phyloP scores from a whole-genome alignment of 2,888 invertebrate genomes.

The Liposcelis brunnea region DNA sequence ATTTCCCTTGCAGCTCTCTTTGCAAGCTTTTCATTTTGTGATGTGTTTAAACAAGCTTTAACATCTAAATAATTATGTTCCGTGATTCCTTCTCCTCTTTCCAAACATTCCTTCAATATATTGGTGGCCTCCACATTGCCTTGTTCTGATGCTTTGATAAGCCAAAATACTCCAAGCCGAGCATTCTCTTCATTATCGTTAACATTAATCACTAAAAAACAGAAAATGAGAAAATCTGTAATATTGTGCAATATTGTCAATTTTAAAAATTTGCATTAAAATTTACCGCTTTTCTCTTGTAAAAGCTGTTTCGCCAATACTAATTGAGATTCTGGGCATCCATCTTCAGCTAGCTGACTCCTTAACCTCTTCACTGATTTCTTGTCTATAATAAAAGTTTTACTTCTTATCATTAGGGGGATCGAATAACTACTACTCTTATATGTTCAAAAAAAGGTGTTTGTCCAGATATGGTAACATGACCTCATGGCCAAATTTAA shows the following conservation, averaged over 20 bases:
- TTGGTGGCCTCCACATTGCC: constrained; percentile 76
- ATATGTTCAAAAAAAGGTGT: constrained; percentile 20
- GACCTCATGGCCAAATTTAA: constrained; percentile 18
- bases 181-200: constrained; percentile 54
- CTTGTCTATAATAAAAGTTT: constrained; percentile 16
- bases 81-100: constrained; percentile 49
- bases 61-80: constrained; percentile 57
- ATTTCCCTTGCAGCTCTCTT: constrained; percentile 73
- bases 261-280: no score
- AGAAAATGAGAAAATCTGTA: no score
- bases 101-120: constrained; percentile 54
- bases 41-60: constrained; percentile 63
- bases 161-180: constrained; percentile 71
- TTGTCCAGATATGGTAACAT: constrained; percentile 5
- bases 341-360: constrained; percentile 67
- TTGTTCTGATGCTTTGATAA: constrained; percentile 83
- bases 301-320: constrained; percentile 69
- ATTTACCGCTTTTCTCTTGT: constrained; percentile 56
- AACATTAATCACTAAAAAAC: constrained; percentile 40
- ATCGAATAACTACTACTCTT: constrained; percentile 23
- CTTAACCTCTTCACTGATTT: constrained; percentile 28
- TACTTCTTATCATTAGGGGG: constrained; percentile 16
- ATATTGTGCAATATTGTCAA: constrained; percentile 10
- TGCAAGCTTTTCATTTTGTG: constrained; percentile 71
- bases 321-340: constrained; percentile 77